Conservation (phyloP, 2,888 invertebrate genomes). For the Gymnocheta viridis region DNA sequence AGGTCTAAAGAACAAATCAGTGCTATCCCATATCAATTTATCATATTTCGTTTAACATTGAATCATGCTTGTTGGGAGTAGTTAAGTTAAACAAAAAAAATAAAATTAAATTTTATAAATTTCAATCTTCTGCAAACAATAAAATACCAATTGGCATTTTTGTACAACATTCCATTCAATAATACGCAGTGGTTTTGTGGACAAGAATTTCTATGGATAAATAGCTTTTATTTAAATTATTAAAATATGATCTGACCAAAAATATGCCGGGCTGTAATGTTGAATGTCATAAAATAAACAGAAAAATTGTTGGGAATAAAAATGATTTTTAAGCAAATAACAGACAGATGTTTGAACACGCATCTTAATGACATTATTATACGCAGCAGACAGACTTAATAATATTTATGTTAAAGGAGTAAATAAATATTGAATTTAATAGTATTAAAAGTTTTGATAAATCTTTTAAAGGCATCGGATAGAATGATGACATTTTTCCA, state of each 20-base stretch:
- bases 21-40: not conserved
- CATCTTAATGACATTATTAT: conserved; percentile 22
- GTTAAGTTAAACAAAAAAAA: conserved; percentile 28
- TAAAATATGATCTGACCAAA: conserved; percentile 23
- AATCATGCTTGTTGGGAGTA: not conserved
- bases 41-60: conserved; percentile 17
- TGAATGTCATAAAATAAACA: conserved; percentile 2
- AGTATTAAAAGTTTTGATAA: not conserved
- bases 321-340: conserved; percentile 44
- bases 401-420: conserved; percentile 28
- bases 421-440: not conserved
- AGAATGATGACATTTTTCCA: too few relatives aligned
- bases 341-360: conserved; percentile 58
- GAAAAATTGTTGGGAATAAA: not conserved
- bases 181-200: conserved; percentile 3
- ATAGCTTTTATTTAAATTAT: conserved; percentile 9
- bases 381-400: conserved; percentile 13
- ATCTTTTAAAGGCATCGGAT: too few relatives aligned
- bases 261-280: not conserved
- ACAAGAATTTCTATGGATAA: not conserved
- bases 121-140: conserved; percentile 37
- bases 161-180: not conserved
- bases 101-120: conserved; percentile 5
- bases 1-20: not conserved
- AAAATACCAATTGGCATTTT: conserved; percentile 15